Base-by-base conservation (phyloP, 2,888 invertebrate genomes). In the Enoplolaimus lenunculus region DNA sequence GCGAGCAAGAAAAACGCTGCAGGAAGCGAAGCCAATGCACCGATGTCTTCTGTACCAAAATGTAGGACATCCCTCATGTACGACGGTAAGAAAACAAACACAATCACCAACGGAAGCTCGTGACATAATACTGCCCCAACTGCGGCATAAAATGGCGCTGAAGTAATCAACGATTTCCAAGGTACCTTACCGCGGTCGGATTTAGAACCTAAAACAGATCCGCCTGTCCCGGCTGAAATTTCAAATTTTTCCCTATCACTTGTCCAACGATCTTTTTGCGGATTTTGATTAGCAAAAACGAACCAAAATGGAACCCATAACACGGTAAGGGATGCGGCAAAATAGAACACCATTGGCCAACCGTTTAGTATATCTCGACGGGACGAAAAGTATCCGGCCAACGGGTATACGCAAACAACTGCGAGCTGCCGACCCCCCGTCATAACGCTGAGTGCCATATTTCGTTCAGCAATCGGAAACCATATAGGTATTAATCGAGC, bases 371-470 rank as follows among this genome's bases (percentile, higher is more conserved):
- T 7, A 21, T 31, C 29, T 29, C 2, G 21, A 21, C 30, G n/a
- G 2, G 66, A 2, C 30, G 65, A 70, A n/a, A 66, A 3, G 2
- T 34, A 35, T 1, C 70, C 70, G 2, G 68, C 68, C 2, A 70
- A 1, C n/a, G 70, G 70, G 28, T 30, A 70, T 26, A 68, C 65
- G 2, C 59, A 28, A n/a, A 70, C 21, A 7, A 29, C 34, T 30
- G 60, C 68, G 30, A 71, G 26, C 35, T 71, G 71, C 1, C 71
- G 69, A 1, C 71, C 71, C 21, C 68, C 71, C 1, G 60, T 71
- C 3, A 60, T 62, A 26, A 59, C 28, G 13, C 60, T 34, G 21
- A 69, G 28, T 1, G 68, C 71, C 1, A n/a, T 45, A 2, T 16
- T 60, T 34, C 69, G 60, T 31, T 60, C 67, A 29, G 67, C 30